Conservation (phyloP, 2,888 invertebrate species). For the Acanthosepion pharaonis region DNA sequence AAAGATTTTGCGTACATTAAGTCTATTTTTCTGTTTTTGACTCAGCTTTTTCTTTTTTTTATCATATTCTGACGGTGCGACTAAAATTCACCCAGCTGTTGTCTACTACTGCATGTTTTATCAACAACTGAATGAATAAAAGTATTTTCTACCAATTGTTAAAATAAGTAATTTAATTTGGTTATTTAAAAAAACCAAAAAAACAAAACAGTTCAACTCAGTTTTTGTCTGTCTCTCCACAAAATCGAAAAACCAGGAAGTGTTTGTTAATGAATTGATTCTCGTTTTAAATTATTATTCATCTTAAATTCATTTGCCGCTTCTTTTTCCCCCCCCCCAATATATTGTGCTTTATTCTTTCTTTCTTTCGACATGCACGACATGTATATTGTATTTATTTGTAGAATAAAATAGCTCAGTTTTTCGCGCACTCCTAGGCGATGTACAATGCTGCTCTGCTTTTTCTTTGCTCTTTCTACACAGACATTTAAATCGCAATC, state of each 20-base stretch:
- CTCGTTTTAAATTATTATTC: neutral
- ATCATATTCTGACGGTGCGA: neutral
- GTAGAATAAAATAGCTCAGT: too few species aligned
- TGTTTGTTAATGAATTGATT: neutral
- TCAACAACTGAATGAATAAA: neutral
- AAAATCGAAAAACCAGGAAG: neutral
- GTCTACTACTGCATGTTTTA: neutral
- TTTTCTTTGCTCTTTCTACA: neutral
- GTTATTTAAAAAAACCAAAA: neutral
- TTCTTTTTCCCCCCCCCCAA: too few species aligned
- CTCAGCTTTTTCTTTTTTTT: neutral
- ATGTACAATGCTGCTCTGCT: neutral
- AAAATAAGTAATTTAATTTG: neutral
- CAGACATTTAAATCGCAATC: neutral
- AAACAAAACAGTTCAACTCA: neutral
- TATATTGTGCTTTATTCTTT: too few species aligned
- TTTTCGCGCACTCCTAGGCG: neutral
- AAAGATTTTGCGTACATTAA: neutral
- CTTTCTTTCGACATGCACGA: too few species aligned
- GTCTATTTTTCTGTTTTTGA: neutral
- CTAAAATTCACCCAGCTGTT: neutral
- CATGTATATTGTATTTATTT: too few species aligned
- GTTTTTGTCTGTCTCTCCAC: neutral
- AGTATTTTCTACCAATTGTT: neutral
- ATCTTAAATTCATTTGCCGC: neutral